A percentile compares a stretch with the other conserved stretches of the same genome.
phyloP scores from a whole-genome alignment of 1,140 invertebrate species.

The Leptinotarsa undecemlineata region DNA sequence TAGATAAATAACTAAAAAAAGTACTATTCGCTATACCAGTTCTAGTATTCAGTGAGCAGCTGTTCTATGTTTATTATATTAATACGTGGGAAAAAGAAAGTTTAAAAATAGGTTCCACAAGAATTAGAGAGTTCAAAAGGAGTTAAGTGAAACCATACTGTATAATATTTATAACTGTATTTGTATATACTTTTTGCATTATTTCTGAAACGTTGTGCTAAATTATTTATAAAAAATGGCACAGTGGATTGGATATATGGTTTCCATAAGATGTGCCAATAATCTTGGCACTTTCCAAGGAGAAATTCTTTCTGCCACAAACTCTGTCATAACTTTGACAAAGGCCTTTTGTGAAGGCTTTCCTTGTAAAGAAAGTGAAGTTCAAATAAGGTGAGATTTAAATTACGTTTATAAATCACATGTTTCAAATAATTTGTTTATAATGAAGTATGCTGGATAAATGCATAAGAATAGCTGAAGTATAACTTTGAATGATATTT shows the following conservation, averaged over 20 bases:
- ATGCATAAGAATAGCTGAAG: too few species aligned
- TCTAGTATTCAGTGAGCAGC: not conserved
- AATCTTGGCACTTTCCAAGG: slow-evolving; percentile 76
- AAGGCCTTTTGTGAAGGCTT: slow-evolving; percentile 83
- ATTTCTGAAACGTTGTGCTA: not conserved
- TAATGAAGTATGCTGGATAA: too few species aligned
- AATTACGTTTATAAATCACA: too few species aligned
- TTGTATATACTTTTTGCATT: not conserved
- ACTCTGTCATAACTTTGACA: slow-evolving; percentile 70
- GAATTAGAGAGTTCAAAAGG: not conserved
- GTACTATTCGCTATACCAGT: too few species aligned
- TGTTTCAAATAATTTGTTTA: too few species aligned
- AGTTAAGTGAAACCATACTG: too few species aligned
- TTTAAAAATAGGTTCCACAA: not conserved
- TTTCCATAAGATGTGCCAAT: slow-evolving; percentile 76
- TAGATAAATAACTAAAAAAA: too few species aligned
- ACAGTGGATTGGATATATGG: slow-evolving; percentile 73
- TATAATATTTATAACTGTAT: too few species aligned
- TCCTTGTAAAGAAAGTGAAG: slow-evolving; percentile 56
- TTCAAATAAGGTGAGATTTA: slow-evolving; percentile 42
- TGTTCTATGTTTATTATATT: not conserved
- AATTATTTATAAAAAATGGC: slow-evolving; percentile 57
- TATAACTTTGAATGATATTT: too few species aligned
- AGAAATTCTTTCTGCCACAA: slow-evolving; percentile 74
- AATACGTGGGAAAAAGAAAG: not conserved